Evolutionary conservation across 2,113 vertebrate species (phyloP).

Genomic region (Syngnathus scovelli): DNA sequence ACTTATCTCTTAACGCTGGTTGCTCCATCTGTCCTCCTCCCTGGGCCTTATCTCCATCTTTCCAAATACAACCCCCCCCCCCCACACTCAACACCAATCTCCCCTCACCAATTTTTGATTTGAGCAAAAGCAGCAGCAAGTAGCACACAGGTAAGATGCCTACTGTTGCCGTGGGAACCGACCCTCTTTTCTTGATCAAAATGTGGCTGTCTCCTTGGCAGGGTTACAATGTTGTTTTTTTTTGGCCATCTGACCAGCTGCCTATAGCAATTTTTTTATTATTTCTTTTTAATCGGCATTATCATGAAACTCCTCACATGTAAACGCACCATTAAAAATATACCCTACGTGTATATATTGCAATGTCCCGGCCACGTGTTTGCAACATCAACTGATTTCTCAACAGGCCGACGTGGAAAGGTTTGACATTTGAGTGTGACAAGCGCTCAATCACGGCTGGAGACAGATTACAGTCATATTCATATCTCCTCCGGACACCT

Average conservation of each 20-base stretch:
- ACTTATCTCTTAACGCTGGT: conserved; percentile 29
- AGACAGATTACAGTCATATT: conserved; percentile 74
- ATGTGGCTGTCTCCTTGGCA: conserved; percentile 58
- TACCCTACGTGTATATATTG: too few relatives aligned
- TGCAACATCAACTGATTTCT: conserved; percentile 28
- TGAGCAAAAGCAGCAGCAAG: conserved; percentile 44
- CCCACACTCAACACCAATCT: conserved; percentile 46
- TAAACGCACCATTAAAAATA: too few relatives aligned
- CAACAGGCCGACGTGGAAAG: conserved; percentile 51
- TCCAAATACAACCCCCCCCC: conserved; percentile 10
- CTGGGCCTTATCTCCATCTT: conserved; percentile 62
- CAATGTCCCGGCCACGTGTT: background rate
- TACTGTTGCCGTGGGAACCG: conserved; percentile 71
- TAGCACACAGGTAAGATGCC: conserved; percentile 58
- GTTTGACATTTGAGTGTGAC: conserved; percentile 73
- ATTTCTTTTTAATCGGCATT: background rate
- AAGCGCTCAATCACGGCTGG: conserved; percentile 63
- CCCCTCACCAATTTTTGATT: conserved; percentile 63
- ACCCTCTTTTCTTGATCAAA: conserved; percentile 59
- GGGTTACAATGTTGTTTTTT: conserved; percentile 35
- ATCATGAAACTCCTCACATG: too few relatives aligned
- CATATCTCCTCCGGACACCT: conserved; percentile 77
- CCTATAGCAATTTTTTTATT: conserved; percentile 2
- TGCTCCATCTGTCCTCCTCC: conserved; percentile 32
- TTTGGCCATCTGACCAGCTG: conserved; percentile 28